Evolutionary conservation across 2,888 invertebrate species (phyloP), one percentile per base, ranked within the genome.

Genomic region (Mythimna lalbum): DNA sequence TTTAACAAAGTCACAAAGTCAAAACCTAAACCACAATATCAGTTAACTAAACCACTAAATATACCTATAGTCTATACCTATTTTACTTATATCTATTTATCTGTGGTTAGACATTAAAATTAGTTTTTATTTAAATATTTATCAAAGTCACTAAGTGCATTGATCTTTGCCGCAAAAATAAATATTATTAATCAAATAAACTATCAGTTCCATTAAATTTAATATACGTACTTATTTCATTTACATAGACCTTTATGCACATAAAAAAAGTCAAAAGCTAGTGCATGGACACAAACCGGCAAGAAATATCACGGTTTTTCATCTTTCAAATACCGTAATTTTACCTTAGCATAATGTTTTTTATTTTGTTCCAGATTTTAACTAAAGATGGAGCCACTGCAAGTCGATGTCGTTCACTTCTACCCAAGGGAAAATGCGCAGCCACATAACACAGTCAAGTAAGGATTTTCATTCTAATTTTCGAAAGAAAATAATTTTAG

Each of bases 401-500:
- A 93, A 82, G 96, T 97, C 7, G 97, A 97, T 71, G 90, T 95
- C 23, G 94, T 97, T 0, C 96, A 97, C 86, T 96, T 98, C 84
- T 97, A 97, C 88, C 97, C 97, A 0, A 91, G 93, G 74, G 97
- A 97, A 83, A 98, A 98, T 89, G 97, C 97, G 0, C 96, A 95
- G 62, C 91, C 95, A 0, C 98, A 98, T 89, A 97, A 97, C 84
- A 98, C 98, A 0, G 93, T 96, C 60, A 95, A 92, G 95, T 95
- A 84, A 91, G 92, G 17, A 17, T 43, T 43, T 17, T 43, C 4
- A 43, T 43, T 43, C 12, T 12, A 43, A 5, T 43, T 43, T 43
- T 0, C 31, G 31, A 31, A 31, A 4, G 5, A 31, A 31, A 31
- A 31, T 31, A 6, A 31, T 31, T 31, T 31, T 31, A 31, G 6